Base-by-base conservation (phyloP, 2,888 invertebrate species). In the Drosophila antonietae region DNA sequence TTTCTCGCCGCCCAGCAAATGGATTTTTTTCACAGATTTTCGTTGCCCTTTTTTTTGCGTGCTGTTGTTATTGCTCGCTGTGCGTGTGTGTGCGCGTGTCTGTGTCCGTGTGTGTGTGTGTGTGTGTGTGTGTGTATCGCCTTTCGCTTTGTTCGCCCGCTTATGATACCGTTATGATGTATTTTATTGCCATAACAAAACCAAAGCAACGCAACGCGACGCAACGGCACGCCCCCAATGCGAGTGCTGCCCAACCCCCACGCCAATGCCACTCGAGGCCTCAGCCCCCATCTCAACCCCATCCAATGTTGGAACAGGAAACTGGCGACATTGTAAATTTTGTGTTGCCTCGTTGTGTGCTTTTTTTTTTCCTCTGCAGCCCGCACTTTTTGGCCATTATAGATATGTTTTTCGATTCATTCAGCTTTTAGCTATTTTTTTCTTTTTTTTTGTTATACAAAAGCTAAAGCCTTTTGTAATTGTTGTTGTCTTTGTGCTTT, bases 141-240 rank as follows among this genome's bases (percentile, higher is more conserved):
- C 72, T 73, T 82, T 76, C 83, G 88, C 89, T 89, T 89, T 89
- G 90, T 86, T 89, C 83, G 87, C 84, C 74, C 84, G 89, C 89
- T 87, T 87, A 90, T 88, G 90, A 88, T 90, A 90, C 87, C 90
- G 89, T 88, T 88, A 88, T 88, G 90, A 88, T 88, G 90, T 88
- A 88, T 90, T 88, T 88, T 88, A 88, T 88, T 88, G 87, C 87
- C 87, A 77, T 80, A 89, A 80, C 90, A 88, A 80, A 88, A 80
- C 83, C 86, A 77, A 86, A 82, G 59, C 66, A 66, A 69, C 31
- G 66, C 59, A 65, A 65, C 39, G 39, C 15, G 63, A 75, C 69
- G 73, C 75, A 79, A 75, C 71, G 68, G 59, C 80, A 70, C 77
- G 70, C 80, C 80, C 76, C 79, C 76, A 53, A 41, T 15, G 1